phyloP scores from a whole-genome alignment of 2,113 vertebrate genomes.

The Rattus rattus region DNA sequence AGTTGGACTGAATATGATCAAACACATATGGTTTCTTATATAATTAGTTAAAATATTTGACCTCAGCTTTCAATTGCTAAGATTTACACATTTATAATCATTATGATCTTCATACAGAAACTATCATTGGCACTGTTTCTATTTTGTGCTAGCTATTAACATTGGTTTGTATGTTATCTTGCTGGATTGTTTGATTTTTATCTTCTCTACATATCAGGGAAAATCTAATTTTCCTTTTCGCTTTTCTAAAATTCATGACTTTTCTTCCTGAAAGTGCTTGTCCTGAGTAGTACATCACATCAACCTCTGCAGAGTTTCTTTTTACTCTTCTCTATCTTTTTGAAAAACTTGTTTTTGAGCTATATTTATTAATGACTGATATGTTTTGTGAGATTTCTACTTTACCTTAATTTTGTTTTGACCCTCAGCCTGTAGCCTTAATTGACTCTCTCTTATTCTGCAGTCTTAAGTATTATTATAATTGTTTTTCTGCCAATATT shows the following conservation, averaged over 20 bases:
- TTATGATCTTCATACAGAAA: too few species aligned
- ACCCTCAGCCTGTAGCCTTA: not conserved
- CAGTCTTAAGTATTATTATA: not conserved
- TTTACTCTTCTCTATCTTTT: not conserved
- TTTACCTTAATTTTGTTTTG: not conserved
- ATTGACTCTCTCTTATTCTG: not conserved
- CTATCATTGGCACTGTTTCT: not conserved
- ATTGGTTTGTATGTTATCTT: not conserved
- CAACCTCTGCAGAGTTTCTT: not conserved
- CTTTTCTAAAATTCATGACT: not conserved
- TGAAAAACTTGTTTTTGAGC: not conserved
- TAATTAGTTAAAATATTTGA: not conserved
- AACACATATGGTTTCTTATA: not conserved
- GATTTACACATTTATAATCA: not conserved
- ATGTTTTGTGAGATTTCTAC: not conserved
- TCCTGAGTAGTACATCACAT: not conserved
- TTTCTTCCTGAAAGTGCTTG: not conserved
- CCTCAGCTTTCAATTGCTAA: not conserved
- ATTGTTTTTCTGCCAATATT: not conserved
- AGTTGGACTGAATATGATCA: not conserved
- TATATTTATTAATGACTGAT: not conserved
- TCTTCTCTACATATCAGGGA: not conserved
- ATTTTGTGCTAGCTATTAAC: not conserved
- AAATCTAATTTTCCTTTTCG: not conserved
- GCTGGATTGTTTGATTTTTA: not conserved